Conservation (phyloP, 2,888 invertebrate genomes). For the Tyria jacobaeae region DNA sequence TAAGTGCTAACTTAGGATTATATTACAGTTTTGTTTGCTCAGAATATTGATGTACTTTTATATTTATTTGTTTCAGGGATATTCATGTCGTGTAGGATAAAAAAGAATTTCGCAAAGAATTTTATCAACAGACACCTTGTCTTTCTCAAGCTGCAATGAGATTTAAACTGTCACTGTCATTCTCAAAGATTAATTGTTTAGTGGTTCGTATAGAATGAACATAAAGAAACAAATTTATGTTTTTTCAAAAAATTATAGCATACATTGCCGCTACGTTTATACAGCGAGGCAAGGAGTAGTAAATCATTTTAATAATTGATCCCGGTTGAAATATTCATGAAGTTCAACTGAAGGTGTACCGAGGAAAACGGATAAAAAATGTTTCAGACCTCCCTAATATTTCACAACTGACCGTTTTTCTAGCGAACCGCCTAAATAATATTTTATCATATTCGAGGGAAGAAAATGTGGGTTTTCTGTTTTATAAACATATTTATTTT, state of each 20-base stretch:
- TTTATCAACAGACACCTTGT: too few species aligned
- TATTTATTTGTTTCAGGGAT: not conserved
- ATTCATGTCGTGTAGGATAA: too few species aligned
- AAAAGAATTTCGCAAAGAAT: too few species aligned
- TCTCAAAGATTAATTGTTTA: conserved; percentile 16
- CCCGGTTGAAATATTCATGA: conserved; percentile 83
- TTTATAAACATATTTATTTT: conserved; percentile 1
- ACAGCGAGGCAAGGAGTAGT: conserved; percentile 68
- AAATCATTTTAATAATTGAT: conserved; percentile 87
- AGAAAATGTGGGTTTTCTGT: conserved; percentile 14
- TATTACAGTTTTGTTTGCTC: not conserved
- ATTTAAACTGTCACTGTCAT: not conserved
- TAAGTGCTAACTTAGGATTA: conserved; percentile 13
- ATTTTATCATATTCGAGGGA: conserved; percentile 43
- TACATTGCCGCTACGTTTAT: conserved; percentile 64
- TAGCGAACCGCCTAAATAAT: conserved; percentile 47
- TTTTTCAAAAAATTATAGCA: conserved; percentile 60
- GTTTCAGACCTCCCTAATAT: conserved; percentile 68
- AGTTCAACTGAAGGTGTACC: conserved; percentile 75
- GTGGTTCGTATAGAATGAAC: conserved; percentile 38
- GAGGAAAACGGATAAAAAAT: conserved; percentile 79
- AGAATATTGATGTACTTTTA: conserved; percentile 4
- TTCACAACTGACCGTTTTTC: conserved; percentile 69
- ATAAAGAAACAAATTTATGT: conserved; percentile 35
- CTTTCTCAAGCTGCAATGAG: not conserved